Base-by-base conservation (phyloP, 2,113 vertebrate genomes). In the Oxyura jamaicensis region DNA sequence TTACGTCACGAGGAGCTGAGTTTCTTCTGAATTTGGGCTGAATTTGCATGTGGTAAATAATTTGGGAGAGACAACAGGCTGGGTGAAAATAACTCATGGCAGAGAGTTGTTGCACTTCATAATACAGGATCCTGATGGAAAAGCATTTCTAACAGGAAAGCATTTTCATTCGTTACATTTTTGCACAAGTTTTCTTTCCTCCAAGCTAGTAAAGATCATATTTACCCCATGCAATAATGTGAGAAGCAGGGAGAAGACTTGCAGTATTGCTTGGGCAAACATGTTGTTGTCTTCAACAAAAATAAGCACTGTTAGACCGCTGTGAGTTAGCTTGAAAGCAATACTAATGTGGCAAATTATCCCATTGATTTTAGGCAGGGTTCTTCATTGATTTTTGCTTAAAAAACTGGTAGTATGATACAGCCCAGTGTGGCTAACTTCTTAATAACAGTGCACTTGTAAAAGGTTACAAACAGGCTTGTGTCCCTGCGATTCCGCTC, bases 1-100 rank as follows among this genome's bases (percentile, higher is more conserved):
- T 98, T 98, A 98, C 97, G 90, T 98, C 98, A 97, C 33, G 63
- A 92, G 16, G 65, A 94, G 87, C 85, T 83, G 44, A 89, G 96
- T 97, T 97, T 97, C 94, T 96, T 89, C 97, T 96, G 95, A 91
- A 91, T 95, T 89, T 80, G 97, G 97, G 92, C 72, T 93, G 95
- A 65, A 62, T 96, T 93, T 95, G 82, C 89, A 62, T 9, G 13
- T 53, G 46, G 82, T 52, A 97, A 96, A 92, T 93, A 97, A 87
- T 77, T 79, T 29, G 77, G 89, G 79, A 87, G 86, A 66, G 69
- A 73, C 13, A 2, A 83, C 71, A 68, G 77, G 79, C 11, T 81
- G 53, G 79, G 86, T 0, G 22, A 88, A 83, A 86, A 92, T 76
- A 78, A 89, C 66, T 81, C 39, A 20, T 76, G 80, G 77, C 84